Percentiles rank a stretch among this genome's conserved stretches.
Evolutionary conservation across 2,888 invertebrate species (phyloP).

Genomic region (Crocallis elinguaria): DNA sequence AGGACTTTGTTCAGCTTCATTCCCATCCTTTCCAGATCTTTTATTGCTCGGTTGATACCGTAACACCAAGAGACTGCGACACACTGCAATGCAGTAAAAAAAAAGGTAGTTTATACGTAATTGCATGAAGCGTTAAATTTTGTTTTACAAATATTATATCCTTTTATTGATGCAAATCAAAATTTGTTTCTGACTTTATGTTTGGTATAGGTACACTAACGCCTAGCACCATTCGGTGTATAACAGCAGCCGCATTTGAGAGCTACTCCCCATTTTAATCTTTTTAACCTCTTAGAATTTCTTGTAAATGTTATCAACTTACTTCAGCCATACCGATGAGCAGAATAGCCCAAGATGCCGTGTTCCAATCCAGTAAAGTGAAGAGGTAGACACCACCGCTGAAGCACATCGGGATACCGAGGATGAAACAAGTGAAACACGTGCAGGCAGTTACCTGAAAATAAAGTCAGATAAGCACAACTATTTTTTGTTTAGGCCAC

Average conservation of each 20-base stretch:
- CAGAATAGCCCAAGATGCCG: constrained; percentile 90
- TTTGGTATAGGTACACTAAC: no score
- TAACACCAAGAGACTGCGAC: constrained; percentile 88
- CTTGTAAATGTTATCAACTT: constrained; percentile 21
- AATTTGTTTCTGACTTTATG: no score
- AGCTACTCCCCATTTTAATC: no score
- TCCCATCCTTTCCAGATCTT: constrained; percentile 85
- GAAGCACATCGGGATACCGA: constrained; percentile 91
- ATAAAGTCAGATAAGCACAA: no score
- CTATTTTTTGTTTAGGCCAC: no score
- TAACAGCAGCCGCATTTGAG: no score
- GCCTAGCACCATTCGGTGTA: no score
- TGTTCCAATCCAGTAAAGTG: constrained; percentile 90
- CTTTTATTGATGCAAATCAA: no score
- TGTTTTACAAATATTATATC: no score
- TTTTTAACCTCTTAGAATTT: no score
- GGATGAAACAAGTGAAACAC: constrained; percentile 87
- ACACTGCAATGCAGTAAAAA: constrained; percentile 59
- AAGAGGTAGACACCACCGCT: constrained; percentile 90
- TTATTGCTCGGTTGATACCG: constrained; percentile 85
- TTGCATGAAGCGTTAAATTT: no score
- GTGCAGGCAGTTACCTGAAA: constrained; percentile 86
- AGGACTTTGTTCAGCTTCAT: constrained; percentile 86
- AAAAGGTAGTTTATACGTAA: neutral
- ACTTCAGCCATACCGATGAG: constrained; percentile 89